Conservation (phyloP, 2,113 vertebrate species). For the Formicarius rufipectus region DNA sequence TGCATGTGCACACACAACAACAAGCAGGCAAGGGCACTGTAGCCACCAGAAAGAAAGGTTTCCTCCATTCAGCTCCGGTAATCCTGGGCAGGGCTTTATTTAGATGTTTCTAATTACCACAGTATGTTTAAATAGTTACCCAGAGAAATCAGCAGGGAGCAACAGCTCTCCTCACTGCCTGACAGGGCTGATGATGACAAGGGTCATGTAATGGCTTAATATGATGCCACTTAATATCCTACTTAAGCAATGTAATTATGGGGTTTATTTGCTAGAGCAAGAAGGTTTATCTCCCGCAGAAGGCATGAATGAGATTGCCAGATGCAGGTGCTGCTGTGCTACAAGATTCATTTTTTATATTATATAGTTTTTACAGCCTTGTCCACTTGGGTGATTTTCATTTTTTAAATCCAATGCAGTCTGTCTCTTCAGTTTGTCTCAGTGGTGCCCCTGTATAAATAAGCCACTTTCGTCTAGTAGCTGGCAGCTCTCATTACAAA, state of each 20-base stretch:
- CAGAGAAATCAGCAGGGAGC: conserved; percentile 49
- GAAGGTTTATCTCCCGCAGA: conserved; percentile 49
- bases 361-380: conserved; percentile 34
- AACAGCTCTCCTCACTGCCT: conserved; percentile 27
- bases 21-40: neutral
- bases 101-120: conserved; percentile 56
- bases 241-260: conserved; percentile 61
- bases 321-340: conserved; percentile 42
- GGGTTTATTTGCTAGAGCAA: conserved; percentile 52
- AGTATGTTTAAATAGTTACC: conserved; percentile 51
- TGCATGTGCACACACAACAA: neutral
- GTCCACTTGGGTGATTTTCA: conserved; percentile 47
- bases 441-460: conserved; percentile 57
- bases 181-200: conserved; percentile 49
- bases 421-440: conserved; percentile 52
- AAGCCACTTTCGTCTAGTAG: conserved; percentile 56
- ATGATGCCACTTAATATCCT: conserved; percentile 65
- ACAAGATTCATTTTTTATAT: conserved; percentile 19
- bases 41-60: neutral
- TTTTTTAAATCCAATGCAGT: conserved; percentile 28
- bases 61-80: conserved; percentile 11
- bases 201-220: conserved; percentile 61
- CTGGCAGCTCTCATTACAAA: conserved; percentile 56
- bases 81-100: conserved; percentile 34
- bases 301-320: conserved; percentile 35